Percentiles rank a stretch among this genome's conserved stretches.
Conservation (phyloP, 2,888 invertebrate species). For the Exocentrus adspersus region DNA sequence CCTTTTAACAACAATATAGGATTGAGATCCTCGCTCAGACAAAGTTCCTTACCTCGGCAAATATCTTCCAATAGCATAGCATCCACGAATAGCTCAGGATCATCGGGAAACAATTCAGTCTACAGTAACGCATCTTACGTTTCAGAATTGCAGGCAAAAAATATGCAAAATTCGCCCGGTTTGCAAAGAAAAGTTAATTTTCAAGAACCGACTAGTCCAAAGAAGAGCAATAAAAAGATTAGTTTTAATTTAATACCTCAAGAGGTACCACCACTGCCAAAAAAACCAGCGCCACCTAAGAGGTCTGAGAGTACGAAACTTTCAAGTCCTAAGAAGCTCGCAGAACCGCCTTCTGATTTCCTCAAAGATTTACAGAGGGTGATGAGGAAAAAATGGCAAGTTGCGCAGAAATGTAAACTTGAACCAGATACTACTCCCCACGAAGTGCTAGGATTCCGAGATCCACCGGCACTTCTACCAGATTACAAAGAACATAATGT, state of each 20-base stretch:
- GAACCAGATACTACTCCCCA: slow-evolving; percentile 90
- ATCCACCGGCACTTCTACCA: slow-evolving; percentile 76
- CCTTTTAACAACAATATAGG: slow-evolving; percentile 54
- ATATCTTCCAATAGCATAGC: slow-evolving; percentile 68
- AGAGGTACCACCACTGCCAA: slow-evolving; percentile 70
- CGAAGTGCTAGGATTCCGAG: slow-evolving; percentile 89
- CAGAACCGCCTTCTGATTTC: slow-evolving; percentile 84
- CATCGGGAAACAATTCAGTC: slow-evolving; percentile 54
- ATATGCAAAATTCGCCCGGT: slow-evolving; percentile 67
- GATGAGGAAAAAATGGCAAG: slow-evolving; percentile 89
- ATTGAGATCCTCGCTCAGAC: slow-evolving; percentile 58
- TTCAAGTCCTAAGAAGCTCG: slow-evolving; percentile 80
- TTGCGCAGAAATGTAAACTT: slow-evolving; percentile 90
- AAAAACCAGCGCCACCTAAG: slow-evolving; percentile 79
- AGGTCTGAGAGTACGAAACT: slow-evolving; percentile 79
- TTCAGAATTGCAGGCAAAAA: slow-evolving; percentile 59
- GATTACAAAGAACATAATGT: slow-evolving; percentile 86
- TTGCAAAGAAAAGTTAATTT: slow-evolving; percentile 71
- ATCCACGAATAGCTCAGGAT: slow-evolving; percentile 65
- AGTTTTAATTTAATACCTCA: slow-evolving; percentile 70
- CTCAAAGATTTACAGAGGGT: slow-evolving; percentile 89
- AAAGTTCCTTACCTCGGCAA: slow-evolving; percentile 66
- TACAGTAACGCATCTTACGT: slow-evolving; percentile 34
- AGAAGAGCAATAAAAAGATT: slow-evolving; percentile 71
- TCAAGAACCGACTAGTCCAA: slow-evolving; percentile 69